Percentiles rank a stretch among this genome's conserved stretches.
Evolutionary conservation across 2,113 vertebrate genomes (phyloP).

Genomic region (Xiphophorus maculatus): DNA sequence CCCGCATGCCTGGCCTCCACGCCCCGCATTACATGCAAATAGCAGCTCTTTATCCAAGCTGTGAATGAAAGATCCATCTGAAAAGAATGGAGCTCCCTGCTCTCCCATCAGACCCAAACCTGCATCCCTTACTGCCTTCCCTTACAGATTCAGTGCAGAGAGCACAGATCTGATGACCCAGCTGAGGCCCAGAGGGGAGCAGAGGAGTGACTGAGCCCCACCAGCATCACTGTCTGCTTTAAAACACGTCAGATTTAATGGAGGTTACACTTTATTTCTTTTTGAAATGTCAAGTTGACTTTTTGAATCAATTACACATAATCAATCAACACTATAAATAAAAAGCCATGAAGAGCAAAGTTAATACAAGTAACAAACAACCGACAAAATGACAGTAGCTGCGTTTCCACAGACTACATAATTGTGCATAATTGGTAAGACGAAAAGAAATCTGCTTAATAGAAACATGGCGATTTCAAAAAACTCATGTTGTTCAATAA

Average conservation of each 20-base stretch:
- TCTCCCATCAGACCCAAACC: conserved; percentile 57
- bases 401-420: too few relatives aligned
- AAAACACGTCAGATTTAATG: too few relatives aligned
- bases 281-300: too few relatives aligned
- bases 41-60: conserved; percentile 77
- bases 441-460: too few relatives aligned
- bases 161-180: conserved; percentile 45
- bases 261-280: too few relatives aligned
- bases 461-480: too few relatives aligned
- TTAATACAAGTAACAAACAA: too few relatives aligned
- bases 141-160: conserved; percentile 31
- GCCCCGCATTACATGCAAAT: conserved; percentile 85
- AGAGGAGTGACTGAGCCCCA: background rate
- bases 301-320: too few relatives aligned
- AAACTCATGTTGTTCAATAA: too few relatives aligned
- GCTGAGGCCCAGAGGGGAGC: background rate
- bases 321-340: too few relatives aligned
- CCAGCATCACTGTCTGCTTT: background rate
- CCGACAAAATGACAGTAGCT: background rate
- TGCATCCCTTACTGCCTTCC: conserved; percentile 50
- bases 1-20: conserved; percentile 72
- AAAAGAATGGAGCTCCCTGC: conserved; percentile 57
- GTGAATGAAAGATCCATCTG: conserved; percentile 76
- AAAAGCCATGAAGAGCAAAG: too few relatives aligned
- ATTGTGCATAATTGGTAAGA: too few relatives aligned